A percentile compares a stretch with the other conserved stretches of the same genome.
These are phyloP conservation scores for Pempheris klunzingeri DNA, from an alignment of 2,797 vertebrate genomes.

Conservation along the genomic window DNA sequence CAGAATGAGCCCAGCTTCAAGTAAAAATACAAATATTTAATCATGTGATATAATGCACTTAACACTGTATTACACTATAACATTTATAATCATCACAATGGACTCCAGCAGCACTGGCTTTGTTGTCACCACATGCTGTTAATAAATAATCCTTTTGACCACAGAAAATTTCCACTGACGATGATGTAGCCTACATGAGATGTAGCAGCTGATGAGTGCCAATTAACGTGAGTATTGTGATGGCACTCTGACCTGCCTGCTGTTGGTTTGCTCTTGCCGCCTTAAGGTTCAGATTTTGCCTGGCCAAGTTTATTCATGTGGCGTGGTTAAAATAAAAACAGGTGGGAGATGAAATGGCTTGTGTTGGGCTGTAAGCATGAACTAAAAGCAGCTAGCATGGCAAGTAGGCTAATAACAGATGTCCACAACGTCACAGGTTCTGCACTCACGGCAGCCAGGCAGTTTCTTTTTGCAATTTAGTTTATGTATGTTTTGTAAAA, in stretches of 20 bases:
- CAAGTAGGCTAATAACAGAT: not conserved
- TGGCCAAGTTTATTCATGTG: not conserved
- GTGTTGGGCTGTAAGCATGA: not conserved
- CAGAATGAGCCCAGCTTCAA: not conserved
- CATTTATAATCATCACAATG: no score
- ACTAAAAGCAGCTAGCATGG: not conserved
- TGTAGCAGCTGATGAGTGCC: conserved; percentile 7
- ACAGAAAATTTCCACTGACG: not conserved
- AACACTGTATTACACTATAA: not conserved
- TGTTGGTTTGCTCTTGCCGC: not conserved
- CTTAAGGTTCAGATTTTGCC: not conserved
- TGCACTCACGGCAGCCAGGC: not conserved
- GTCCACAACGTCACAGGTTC: not conserved
- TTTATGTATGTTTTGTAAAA: no score
- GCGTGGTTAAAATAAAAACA: not conserved
- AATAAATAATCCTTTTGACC: not conserved
- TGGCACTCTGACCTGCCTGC: not conserved
- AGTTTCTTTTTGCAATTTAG: no score
- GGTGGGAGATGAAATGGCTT: not conserved
- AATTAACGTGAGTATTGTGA: not conserved
- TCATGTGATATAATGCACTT: not conserved
- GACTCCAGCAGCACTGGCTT: no score
- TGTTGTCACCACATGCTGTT: not conserved
- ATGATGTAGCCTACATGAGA: not conserved
- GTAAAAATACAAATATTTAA: not conserved